Evolutionary conservation across 1,140 invertebrate species (phyloP).

Genomic region (Hyposmocoma kahamanoa): DNA sequence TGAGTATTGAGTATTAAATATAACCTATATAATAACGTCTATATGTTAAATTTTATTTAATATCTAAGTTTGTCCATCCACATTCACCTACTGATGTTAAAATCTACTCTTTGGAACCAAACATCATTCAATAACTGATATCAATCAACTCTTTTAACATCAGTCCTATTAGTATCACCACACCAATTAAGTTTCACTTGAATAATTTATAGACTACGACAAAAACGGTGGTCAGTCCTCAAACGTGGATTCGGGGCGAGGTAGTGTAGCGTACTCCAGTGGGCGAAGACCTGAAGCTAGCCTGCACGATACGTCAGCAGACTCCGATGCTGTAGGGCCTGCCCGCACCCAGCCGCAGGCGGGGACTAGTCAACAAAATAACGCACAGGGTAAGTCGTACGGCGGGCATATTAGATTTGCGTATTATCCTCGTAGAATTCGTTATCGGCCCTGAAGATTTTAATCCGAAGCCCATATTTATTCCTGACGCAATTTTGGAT

Average conservation of each 20-base stretch:
- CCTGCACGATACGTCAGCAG: constrained; percentile 69
- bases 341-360: constrained; percentile 44
- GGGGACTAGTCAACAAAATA: constrained; percentile 43
- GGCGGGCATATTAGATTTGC: no score
- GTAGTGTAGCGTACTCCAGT: constrained; percentile 84
- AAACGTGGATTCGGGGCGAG: constrained; percentile 83
- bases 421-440: no score
- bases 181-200: no score
- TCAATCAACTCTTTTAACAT: no score
- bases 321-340: constrained; percentile 58
- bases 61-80: background rate
- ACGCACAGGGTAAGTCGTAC: constrained; percentile 44
- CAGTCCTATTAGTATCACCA: background rate
- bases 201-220: constrained; percentile 76
- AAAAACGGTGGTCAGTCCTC: constrained; percentile 81
- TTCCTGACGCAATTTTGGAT: no score
- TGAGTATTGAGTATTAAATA: no score
- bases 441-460: no score
- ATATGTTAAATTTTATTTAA: background rate
- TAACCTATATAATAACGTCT: background rate
- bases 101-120: no score
- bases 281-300: constrained; percentile 74
- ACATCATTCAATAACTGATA: no score
- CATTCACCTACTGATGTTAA: no score
- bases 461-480: no score